phyloP scores from a whole-genome alignment of 1,140 invertebrate species.

The Meloidogyne chitwoodi region DNA sequence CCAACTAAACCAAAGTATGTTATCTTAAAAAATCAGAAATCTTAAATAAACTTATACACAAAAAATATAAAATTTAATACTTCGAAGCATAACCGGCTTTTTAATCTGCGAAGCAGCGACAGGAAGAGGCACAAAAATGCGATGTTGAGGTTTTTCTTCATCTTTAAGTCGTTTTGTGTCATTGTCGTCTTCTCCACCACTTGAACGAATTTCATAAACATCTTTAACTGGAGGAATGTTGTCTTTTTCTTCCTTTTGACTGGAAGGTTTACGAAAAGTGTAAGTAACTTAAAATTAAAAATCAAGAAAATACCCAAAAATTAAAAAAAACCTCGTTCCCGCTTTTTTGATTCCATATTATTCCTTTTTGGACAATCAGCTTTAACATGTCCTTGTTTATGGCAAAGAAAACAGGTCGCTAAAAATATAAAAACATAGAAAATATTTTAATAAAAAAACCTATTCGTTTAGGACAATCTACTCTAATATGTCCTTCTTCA shows the following conservation, averaged over 20 bases:
- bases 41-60: too few relatives aligned
- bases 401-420: background rate
- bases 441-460: background rate
- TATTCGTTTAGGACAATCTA: constrained; percentile 1
- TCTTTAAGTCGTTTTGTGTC: background rate
- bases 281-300: background rate
- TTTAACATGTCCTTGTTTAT: background rate
- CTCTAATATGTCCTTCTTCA: background rate
- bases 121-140: background rate
- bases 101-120: background rate
- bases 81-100: background rate
- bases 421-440: background rate
- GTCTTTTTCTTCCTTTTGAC: background rate
- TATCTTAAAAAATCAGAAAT: too few relatives aligned
- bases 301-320: background rate
- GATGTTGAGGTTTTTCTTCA: background rate
- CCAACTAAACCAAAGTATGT: too few relatives aligned
- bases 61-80: too few relatives aligned
- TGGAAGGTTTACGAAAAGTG: background rate
- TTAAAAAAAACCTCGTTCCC: background rate
- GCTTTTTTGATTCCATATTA: background rate
- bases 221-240: background rate
- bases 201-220: background rate
- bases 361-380: constrained; percentile 1
- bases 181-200: background rate